A percentile compares a stretch with the other conserved stretches of the same genome.
Evolutionary conservation across 2,797 vertebrate species (phyloP).

Genomic region (Mormyrus proboscirostris): DNA sequence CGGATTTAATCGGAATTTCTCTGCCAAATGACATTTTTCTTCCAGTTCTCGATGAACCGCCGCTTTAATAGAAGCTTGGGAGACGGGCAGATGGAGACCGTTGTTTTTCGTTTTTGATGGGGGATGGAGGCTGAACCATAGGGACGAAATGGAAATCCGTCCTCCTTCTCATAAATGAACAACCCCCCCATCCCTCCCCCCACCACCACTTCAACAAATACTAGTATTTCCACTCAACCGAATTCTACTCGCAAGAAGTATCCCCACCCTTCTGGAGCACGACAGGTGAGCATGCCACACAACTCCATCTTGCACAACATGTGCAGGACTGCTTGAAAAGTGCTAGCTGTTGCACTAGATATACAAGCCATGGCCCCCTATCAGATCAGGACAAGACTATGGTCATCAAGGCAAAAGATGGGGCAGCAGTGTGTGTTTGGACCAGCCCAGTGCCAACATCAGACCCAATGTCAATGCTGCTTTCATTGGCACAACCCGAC

Average conservation of each 20-base stretch:
- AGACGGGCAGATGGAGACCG: not conserved
- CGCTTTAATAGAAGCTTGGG: not conserved
- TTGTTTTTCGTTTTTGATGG: not conserved
- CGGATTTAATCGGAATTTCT: not conserved
- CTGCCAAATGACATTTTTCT: not conserved
- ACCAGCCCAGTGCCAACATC: not conserved
- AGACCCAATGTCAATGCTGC: not conserved
- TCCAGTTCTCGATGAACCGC: not conserved
- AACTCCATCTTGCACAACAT: not conserved
- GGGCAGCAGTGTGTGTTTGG: not conserved
- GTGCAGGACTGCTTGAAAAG: not conserved
- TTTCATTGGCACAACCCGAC: not conserved
- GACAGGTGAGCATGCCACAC: not conserved
- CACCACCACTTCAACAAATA: not conserved
- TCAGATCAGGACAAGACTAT: not conserved
- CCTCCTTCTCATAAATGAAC: not conserved
- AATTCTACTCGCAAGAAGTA: not conserved
- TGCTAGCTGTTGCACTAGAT: not conserved
- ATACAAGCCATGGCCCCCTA: not conserved
- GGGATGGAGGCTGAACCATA: not conserved
- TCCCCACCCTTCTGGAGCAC: not conserved
- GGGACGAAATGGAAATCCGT: not conserved
- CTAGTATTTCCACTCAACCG: not conserved
- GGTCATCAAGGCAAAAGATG: not conserved
- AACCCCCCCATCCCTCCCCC: too few relatives aligned